Evolutionary conservation across 2,888 invertebrate genomes (phyloP), one percentile per base, ranked within the genome.

Genomic region (Petrolisthes manimaculis): DNA sequence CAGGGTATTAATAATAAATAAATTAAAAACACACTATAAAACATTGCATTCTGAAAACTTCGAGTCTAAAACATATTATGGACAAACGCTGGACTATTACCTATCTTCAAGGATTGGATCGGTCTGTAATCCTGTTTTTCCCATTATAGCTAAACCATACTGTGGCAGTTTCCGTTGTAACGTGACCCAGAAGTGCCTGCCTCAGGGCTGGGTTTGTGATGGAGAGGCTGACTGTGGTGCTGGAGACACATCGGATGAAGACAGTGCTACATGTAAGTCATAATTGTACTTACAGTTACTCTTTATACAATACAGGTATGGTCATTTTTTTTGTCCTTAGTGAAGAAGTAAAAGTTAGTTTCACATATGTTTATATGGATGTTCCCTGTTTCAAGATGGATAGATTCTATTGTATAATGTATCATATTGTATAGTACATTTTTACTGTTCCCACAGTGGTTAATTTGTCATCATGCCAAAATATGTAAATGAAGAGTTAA

Each of bases 191-290:
- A 95, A 96, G 90, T 97, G 97, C 93, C 95, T 97, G 92, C 94
- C 93, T 0, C 91, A 92, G 77, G 92, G 95, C 24, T 96, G 96
- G 96, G 94, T 95, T 83, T 97, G 97, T 93, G 96, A 97, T 93
- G 95, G 96, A 0, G 96, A 96, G 91, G 94, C 94, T 79, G 97
- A 98, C 93, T 98, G 98, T 53, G 90, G 90, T 21, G 77, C 84
- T 51, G 89, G 79, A 4, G 95, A 96, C 93, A 92, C 92, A 86
- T 95, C 95, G 84, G 96, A 96, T 93, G 96, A 96, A 93, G 95
- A 95, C 92, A 94, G 94, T 85, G 93, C 93, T 92, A 93, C 94
- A 92, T 96, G 96, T 95, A 92, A 92, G 94, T 92, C 54, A 81
- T 55, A 21, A 54, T 79, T 69, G 6, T n/a, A 2, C 6, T 4